Evolutionary conservation across 2,113 vertebrate genomes (phyloP).

Genomic region (Tylochromis polylepis): DNA sequence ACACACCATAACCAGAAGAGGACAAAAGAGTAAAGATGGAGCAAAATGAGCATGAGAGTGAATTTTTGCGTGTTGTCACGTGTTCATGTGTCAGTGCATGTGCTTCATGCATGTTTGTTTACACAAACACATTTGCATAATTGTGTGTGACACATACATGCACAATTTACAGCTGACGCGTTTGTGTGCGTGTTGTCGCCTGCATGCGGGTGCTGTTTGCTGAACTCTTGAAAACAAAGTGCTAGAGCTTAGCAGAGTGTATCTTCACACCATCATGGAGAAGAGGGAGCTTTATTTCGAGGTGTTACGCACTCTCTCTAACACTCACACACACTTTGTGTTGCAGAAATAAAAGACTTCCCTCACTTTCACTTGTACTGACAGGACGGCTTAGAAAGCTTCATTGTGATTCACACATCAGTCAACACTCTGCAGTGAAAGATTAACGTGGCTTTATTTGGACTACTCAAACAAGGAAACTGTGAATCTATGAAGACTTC

Average conservation of each 20-base stretch:
- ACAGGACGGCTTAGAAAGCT: slow-evolving; percentile 36
- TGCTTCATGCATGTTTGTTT: not conserved
- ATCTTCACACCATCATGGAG: slow-evolving; percentile 33
- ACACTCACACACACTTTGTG: not conserved
- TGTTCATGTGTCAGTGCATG: not conserved
- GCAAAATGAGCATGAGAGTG: not conserved
- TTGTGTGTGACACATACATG: not conserved
- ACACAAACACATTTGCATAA: not conserved
- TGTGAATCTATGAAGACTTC: not conserved
- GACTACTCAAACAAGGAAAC: slow-evolving; percentile 9
- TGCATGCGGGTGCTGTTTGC: slow-evolving; percentile 16
- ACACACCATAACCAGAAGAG: not conserved
- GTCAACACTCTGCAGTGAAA: slow-evolving; percentile 23
- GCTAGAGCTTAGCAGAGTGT: slow-evolving; percentile 29
- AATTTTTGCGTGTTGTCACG: not conserved
- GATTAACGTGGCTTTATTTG: slow-evolving; percentile 42
- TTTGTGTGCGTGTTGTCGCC: not conserved
- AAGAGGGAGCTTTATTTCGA: slow-evolving; percentile 2
- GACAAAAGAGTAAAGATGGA: not conserved
- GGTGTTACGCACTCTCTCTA: not conserved
- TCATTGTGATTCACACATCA: slow-evolving; percentile 40
- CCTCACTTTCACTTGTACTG: not conserved
- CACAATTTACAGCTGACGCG: not conserved
- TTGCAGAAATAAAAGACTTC: not conserved
- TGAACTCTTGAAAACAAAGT: slow-evolving; percentile 43